Conservation (phyloP, 2,797 vertebrate genomes). For the Microctenopoma lineatum region DNA sequence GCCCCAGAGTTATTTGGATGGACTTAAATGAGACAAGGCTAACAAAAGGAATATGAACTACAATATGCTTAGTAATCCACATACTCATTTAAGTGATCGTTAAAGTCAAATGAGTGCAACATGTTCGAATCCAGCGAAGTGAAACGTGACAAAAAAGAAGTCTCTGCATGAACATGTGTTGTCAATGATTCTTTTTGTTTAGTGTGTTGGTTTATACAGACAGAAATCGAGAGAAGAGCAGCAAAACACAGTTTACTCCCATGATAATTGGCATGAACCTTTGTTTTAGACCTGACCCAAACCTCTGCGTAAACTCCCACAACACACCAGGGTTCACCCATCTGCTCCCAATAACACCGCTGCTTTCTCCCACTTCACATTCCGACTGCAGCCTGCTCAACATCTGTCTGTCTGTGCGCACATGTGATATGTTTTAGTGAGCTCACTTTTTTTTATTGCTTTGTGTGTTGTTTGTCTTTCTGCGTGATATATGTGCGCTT, state of each 20-base stretch:
- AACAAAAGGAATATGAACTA: slow-evolving; percentile 28
- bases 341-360: slow-evolving; percentile 68
- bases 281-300: slow-evolving; percentile 31
- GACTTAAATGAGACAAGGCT: slow-evolving; percentile 30
- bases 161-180: slow-evolving; percentile 1
- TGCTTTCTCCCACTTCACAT: slow-evolving; percentile 48
- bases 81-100: not conserved
- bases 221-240: not conserved
- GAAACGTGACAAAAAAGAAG: slow-evolving; percentile 13
- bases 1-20: slow-evolving; percentile 24
- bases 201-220: not conserved
- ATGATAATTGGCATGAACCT: slow-evolving; percentile 25
- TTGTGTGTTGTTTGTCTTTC: slow-evolving; percentile 24
- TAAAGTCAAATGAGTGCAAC: slow-evolving; percentile 1
- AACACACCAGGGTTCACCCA: slow-evolving; percentile 41
- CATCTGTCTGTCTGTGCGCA: slow-evolving; percentile 52
- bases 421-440: slow-evolving; percentile 37
- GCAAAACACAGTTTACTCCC: slow-evolving; percentile 13
- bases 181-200: not conserved
- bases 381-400: slow-evolving; percentile 60
- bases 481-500: slow-evolving; percentile 2
- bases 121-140: slow-evolving; percentile 1
- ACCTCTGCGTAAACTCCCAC: slow-evolving; percentile 38
- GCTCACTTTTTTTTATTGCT: slow-evolving; percentile 15
- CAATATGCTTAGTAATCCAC: not conserved